phyloP scores from a whole-genome alignment of 1,140 invertebrate species.

The Brachionus rubens region DNA sequence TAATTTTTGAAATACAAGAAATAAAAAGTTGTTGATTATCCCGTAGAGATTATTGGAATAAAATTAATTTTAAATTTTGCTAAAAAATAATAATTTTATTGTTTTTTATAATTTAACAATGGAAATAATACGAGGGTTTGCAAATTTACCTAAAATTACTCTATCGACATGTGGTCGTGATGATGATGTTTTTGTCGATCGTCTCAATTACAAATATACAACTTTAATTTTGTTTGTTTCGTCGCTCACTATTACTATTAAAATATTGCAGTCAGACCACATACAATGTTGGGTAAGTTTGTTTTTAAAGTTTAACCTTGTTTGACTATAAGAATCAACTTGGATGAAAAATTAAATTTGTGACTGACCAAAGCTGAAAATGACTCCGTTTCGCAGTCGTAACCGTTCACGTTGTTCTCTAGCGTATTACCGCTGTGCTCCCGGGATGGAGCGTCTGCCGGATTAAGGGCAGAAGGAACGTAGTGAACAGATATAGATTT shows the following conservation, averaged over 20 bases:
- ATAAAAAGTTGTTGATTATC: too few relatives aligned
- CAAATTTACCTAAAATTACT: slow-evolving; percentile 43
- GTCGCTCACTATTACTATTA: slow-evolving; percentile 81
- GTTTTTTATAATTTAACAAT: too few relatives aligned
- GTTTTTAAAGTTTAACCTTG: too few relatives aligned
- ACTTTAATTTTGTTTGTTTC: slow-evolving; percentile 77
- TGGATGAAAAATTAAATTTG: slow-evolving; percentile 3
- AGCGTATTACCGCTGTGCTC: too few relatives aligned
- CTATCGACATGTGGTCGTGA: slow-evolving; percentile 38
- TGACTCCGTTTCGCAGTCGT: too few relatives aligned
- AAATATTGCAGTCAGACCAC: slow-evolving; percentile 82
- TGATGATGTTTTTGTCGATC: slow-evolving; percentile 52
- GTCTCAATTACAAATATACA: slow-evolving; percentile 84
- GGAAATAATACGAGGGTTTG: slow-evolving; percentile 46
- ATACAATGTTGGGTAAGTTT: slow-evolving; percentile 71
- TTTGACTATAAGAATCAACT: too few relatives aligned
- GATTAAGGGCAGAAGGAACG: too few relatives aligned
- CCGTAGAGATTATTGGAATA: too few relatives aligned
- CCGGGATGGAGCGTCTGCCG: too few relatives aligned
- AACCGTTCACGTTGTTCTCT: too few relatives aligned
- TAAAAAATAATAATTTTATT: not conserved
- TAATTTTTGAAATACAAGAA: not conserved
- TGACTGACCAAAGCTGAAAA: not conserved
- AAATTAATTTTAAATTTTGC: not conserved
- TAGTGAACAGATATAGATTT: too few relatives aligned